Conservation (phyloP, 2,888 invertebrate species). For the Chaetoderma sp. region DNA sequence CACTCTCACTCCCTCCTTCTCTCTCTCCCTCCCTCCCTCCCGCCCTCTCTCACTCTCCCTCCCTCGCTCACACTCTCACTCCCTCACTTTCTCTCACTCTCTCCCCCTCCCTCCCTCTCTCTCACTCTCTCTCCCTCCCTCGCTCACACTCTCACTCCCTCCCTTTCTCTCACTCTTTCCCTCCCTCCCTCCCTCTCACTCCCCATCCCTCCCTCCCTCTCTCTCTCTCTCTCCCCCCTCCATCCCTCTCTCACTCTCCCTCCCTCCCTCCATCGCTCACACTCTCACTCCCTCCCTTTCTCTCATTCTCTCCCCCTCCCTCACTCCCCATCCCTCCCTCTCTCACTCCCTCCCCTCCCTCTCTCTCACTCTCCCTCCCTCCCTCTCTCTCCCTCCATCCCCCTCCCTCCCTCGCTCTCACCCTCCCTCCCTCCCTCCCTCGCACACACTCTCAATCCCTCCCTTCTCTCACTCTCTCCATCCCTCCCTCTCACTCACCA, state of each 20-base stretch:
- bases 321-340: no score
- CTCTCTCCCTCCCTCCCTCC: no score
- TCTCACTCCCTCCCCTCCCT: constrained; percentile 2
- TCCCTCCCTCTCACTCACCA: background rate
- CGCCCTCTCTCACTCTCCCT: no score
- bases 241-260: no score
- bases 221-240: constrained; percentile 1
- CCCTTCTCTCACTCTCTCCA: background rate
- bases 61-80: no score
- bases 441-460: background rate
- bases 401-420: background rate
- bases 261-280: no score
- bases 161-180: no score
- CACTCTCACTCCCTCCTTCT: no score
- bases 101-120: constrained; percentile 16
- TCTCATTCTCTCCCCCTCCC: no score
- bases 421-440: background rate
- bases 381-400: constrained; percentile 8
- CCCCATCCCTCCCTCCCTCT: background rate
- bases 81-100: no score
- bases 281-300: no score
- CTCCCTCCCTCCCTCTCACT: constrained; percentile 4
- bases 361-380: background rate
- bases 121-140: constrained; percentile 11
- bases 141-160: no score